These are phyloP conservation scores for Ochotona princeps DNA, from an alignment of 2,113 vertebrate species.

Conservation along the genomic window DNA sequence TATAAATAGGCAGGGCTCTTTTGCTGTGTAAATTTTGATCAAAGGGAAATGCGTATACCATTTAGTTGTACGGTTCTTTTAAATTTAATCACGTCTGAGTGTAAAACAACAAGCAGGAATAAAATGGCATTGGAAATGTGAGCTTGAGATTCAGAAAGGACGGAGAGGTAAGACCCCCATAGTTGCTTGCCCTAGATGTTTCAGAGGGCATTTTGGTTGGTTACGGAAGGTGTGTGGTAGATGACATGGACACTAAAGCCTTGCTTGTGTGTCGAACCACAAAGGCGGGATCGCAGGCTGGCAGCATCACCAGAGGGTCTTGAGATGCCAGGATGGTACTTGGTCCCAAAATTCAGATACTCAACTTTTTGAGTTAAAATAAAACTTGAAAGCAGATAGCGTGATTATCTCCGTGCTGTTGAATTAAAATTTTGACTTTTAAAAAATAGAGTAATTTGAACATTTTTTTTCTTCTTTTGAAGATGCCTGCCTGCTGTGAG, in stretches of 20 bases:
- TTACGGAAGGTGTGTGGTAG: conserved; percentile 6
- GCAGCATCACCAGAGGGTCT: neutral
- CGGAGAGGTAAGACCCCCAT: neutral
- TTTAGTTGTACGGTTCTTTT: conserved; percentile 66
- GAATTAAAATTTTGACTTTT: conserved; percentile 32
- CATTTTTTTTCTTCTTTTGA: conserved; percentile 11
- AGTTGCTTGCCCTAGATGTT: neutral
- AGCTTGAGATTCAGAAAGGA: conserved; percentile 47
- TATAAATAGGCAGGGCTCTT: conserved; percentile 47
- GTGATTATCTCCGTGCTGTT: conserved; percentile 11
- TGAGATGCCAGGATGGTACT: neutral
- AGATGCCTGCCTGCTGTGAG: neutral
- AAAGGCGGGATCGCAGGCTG: neutral
- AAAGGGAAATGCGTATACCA: conserved; percentile 61
- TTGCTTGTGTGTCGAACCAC: neutral
- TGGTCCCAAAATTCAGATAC: neutral
- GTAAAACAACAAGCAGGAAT: conserved; percentile 63
- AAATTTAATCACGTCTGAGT: conserved; percentile 66
- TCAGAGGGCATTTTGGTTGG: conserved; percentile 27
- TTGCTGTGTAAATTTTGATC: conserved; percentile 70
- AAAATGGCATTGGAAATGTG: conserved; percentile 62
- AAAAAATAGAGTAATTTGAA: neutral
- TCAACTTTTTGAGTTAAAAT: conserved; percentile 11
- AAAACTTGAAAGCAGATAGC: neutral
- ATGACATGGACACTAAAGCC: conserved; percentile 27